Conservation (phyloP, 2,113 vertebrate genomes). For the Rallus limicola region DNA sequence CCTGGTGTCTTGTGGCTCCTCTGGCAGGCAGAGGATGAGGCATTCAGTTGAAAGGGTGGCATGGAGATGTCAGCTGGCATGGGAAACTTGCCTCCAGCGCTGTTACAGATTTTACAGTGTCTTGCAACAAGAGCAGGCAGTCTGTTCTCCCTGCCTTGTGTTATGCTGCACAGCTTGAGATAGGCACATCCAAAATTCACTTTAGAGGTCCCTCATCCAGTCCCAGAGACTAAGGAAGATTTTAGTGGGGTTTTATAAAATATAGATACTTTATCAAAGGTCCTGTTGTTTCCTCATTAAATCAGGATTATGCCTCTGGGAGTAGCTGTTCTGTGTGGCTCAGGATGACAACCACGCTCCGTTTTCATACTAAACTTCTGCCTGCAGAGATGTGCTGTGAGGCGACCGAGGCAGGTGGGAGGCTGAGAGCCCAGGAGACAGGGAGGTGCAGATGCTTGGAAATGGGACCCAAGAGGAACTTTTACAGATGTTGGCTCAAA, state of each 20-base stretch:
- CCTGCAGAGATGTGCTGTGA: not conserved
- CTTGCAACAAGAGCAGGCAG: not conserved
- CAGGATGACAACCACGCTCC: not conserved
- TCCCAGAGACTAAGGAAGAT: not conserved
- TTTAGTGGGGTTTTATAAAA: not conserved
- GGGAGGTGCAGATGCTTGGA: not conserved
- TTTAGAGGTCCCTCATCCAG: not conserved
- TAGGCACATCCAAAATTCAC: not conserved
- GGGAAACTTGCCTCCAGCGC: not conserved
- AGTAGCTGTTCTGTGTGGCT: conserved; percentile 16
- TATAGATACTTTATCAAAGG: conserved; percentile 7
- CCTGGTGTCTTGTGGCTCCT: not conserved
- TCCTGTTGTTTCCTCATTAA: conserved; percentile 25
- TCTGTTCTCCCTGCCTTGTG: not conserved
- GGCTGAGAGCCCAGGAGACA: not conserved
- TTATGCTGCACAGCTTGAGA: not conserved
- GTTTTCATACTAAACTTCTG: not conserved
- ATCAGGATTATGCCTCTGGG: conserved; percentile 26
- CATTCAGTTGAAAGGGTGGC: not conserved
- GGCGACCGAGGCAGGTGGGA: not conserved
- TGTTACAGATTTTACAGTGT: not conserved
- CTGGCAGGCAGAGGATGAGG: not conserved
- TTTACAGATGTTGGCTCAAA: not conserved
- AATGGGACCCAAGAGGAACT: not conserved
- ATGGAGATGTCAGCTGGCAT: not conserved